phyloP scores from a whole-genome alignment of 1,140 invertebrate species.

The Battus philenor region DNA sequence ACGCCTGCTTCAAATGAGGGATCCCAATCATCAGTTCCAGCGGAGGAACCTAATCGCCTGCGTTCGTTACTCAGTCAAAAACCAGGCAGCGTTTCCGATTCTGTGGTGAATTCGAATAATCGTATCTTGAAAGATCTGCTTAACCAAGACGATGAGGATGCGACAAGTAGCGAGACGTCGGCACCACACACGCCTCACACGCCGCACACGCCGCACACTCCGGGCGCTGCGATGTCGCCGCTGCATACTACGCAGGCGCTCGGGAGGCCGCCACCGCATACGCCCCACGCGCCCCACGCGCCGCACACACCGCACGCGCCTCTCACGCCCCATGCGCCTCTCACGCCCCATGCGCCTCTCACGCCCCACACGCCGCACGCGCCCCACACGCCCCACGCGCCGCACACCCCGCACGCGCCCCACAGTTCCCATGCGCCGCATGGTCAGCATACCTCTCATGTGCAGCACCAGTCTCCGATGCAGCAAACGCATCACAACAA shows the following conservation, averaged over 20 bases:
- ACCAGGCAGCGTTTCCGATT: conserved; percentile 40
- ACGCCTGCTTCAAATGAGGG: conserved; percentile 50
- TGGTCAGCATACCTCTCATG: conserved; percentile 18
- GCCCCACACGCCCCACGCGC: conserved; percentile 26
- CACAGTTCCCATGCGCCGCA: conserved; percentile 40
- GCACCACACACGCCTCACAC: conserved; percentile 60
- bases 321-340: conserved; percentile 32
- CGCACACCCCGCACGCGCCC: conserved; percentile 22
- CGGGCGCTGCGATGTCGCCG: conserved; percentile 74
- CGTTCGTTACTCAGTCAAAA: conserved; percentile 81
- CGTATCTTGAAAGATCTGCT: conserved; percentile 86
- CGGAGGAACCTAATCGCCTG: conserved; percentile 80
- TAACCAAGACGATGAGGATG: conserved; percentile 89
- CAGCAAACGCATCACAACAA: conserved; percentile 45
- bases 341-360: conserved; percentile 78
- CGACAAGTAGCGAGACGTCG: conserved; percentile 67
- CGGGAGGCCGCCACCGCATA: conserved; percentile 45
- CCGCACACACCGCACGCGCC: conserved; percentile 77
- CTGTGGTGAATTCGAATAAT: conserved; percentile 54
- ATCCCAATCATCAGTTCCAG: conserved; percentile 36
- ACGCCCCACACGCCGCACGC: conserved; percentile 21
- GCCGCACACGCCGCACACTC: conserved; percentile 58
- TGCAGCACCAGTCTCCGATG: conserved; percentile 25
- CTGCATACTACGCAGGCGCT: conserved; percentile 49
- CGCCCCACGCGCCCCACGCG: conserved; percentile 28